A percentile compares a stretch with the other conserved stretches of the same genome.
These are phyloP conservation scores for Melangyna quadrimaculata DNA, from an alignment of 2,888 invertebrate species.

Conservation along the genomic window DNA sequence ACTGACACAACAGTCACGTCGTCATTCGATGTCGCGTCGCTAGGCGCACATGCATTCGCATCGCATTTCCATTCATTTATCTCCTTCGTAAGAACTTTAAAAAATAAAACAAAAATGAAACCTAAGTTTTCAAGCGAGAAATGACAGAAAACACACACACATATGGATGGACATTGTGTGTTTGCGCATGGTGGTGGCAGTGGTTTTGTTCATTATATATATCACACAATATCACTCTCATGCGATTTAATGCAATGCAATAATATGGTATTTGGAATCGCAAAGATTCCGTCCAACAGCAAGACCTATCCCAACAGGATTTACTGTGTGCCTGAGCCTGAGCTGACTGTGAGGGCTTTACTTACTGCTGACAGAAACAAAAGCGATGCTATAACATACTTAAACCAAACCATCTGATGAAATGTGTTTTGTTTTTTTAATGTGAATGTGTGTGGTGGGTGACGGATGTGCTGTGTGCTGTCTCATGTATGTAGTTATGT, in stretches of 20 bases:
- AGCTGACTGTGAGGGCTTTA: slow-evolving; percentile 13
- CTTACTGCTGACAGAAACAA: slow-evolving; percentile 2
- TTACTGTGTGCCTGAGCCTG: slow-evolving; percentile 58
- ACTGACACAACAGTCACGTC: slow-evolving; percentile 22
- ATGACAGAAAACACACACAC: slow-evolving; percentile 16
- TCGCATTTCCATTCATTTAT: slow-evolving; percentile 49
- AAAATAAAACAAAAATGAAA: not conserved
- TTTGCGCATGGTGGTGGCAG: not conserved
- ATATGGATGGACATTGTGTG: not conserved
- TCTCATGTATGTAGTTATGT: too few relatives aligned
- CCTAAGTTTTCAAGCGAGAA: slow-evolving; percentile 3
- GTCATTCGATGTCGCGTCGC: not conserved
- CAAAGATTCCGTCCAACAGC: slow-evolving; percentile 45
- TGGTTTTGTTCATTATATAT: not conserved
- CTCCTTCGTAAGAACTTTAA: slow-evolving; percentile 44
- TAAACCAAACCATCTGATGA: not conserved
- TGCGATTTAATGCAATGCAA: slow-evolving; percentile 68
- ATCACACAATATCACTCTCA: slow-evolving; percentile 53
- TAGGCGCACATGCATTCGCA: slow-evolving; percentile 56
- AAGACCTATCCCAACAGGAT: slow-evolving; percentile 65
- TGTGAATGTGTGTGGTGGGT: not conserved
- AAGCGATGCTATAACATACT: slow-evolving; percentile 24
- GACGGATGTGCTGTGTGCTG: not conserved
- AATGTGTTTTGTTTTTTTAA: slow-evolving; percentile 12
- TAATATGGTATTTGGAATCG: slow-evolving; percentile 25